These are phyloP conservation scores for Pteronotus mesoamericanus DNA, from an alignment of 2,797 vertebrate genomes.

Conservation along the genomic window DNA sequence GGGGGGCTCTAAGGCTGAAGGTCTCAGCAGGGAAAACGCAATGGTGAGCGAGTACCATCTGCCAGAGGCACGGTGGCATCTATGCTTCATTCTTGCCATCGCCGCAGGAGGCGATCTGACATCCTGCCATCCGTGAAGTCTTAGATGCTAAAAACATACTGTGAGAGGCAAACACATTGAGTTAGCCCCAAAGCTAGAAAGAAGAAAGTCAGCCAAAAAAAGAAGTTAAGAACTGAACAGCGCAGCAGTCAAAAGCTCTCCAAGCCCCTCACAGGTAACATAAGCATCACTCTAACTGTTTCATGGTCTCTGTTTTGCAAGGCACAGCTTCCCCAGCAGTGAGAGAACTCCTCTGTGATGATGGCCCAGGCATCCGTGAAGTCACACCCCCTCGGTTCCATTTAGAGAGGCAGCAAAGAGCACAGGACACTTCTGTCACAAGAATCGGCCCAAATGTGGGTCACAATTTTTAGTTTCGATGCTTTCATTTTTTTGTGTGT, in stretches of 20 bases:
- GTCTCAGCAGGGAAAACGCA: background rate
- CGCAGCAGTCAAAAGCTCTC: background rate
- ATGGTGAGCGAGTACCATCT: background rate
- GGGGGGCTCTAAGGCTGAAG: background rate
- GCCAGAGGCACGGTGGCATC: background rate
- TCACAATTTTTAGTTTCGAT: background rate
- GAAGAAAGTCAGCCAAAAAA: background rate
- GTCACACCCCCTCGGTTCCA: background rate
- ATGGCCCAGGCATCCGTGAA: background rate
- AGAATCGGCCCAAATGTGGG: background rate
- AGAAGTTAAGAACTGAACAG: background rate
- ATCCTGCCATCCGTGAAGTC: background rate
- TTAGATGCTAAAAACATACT: background rate
- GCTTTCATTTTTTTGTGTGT: background rate
- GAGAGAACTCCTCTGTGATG: background rate
- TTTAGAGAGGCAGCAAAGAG: background rate
- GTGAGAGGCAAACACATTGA: background rate
- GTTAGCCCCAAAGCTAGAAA: background rate
- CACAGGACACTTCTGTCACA: background rate
- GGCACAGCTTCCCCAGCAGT: accelerated
- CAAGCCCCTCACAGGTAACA: accelerated
- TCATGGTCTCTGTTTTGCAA: accelerated
- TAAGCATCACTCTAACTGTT: background rate
- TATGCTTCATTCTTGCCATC: background rate
- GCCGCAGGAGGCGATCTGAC: background rate